Percentiles rank a stretch among this genome's conserved stretches.
Conservation (phyloP, 1,140 invertebrate genomes). For the Epicauta chinensis region DNA sequence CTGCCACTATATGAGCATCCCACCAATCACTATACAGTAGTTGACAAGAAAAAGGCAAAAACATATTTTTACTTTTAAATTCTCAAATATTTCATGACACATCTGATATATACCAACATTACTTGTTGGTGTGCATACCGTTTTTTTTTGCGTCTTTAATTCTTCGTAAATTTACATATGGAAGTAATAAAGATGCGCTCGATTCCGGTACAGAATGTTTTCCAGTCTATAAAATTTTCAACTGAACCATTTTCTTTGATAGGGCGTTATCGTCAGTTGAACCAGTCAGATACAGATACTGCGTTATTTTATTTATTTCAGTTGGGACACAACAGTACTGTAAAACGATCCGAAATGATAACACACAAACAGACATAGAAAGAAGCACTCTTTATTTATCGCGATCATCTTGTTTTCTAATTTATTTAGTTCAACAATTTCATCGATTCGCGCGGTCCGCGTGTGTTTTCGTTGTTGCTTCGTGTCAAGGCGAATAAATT, state of each 20-base stretch:
- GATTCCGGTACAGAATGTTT: slow-evolving; percentile 20
- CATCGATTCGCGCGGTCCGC: slow-evolving; percentile 3
- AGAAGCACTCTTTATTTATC: slow-evolving; percentile 9
- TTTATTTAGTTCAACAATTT: slow-evolving; percentile 12
- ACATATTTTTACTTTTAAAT: no score
- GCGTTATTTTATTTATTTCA: slow-evolving; percentile 18
- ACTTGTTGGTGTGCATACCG: no score
- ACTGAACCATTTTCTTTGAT: slow-evolving; percentile 22
- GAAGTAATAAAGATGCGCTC: slow-evolving; percentile 12
- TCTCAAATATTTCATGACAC: no score
- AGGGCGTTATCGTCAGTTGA: slow-evolving; percentile 20
- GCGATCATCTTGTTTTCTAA: slow-evolving; percentile 8
- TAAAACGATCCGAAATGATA: slow-evolving; percentile 6
- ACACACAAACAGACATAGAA: slow-evolving; percentile 16
- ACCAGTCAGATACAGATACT: slow-evolving; percentile 22
- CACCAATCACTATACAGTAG: no score
- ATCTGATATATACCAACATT: no score
- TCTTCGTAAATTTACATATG: slow-evolving; percentile 1
- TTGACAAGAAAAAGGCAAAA: no score
- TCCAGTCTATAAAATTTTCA: slow-evolving; percentile 23
- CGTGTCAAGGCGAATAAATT: no score
- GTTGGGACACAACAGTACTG: slow-evolving; percentile 5
- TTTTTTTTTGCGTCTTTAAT: neutral
- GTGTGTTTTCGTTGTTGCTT: no score
- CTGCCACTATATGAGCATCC: no score